Percentiles rank a stretch among this genome's conserved stretches.
Conservation (phyloP, 2,797 vertebrate species). For the Crocidura indochinensis region DNA sequence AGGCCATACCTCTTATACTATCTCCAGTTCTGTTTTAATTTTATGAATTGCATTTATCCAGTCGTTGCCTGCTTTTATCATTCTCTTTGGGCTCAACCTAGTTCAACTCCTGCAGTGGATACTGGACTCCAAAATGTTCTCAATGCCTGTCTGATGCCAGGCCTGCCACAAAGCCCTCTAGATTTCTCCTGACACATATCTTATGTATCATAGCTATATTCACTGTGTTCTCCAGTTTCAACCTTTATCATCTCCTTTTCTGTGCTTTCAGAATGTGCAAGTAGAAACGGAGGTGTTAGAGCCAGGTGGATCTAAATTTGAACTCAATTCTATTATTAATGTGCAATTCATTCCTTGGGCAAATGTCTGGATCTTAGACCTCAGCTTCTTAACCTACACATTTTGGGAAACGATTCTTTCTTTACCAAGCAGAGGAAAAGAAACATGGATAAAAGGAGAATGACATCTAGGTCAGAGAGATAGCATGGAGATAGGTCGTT, state of each 20-base stretch:
- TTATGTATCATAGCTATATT: slow-evolving; percentile 32
- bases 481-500: too few species aligned
- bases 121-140: background rate
- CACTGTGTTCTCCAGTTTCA: background rate
- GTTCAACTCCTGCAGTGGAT: too few species aligned
- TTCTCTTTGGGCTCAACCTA: background rate
- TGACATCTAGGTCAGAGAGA: too few species aligned
- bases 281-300: background rate
- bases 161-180: background rate
- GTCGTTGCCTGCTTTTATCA: background rate
- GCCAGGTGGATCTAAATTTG: slow-evolving; percentile 59
- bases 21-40: background rate
- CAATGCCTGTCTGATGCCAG: background rate
- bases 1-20: too few species aligned
- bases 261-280: slow-evolving; percentile 43
- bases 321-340: slow-evolving; percentile 62
- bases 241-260: slow-evolving; percentile 18
- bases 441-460: background rate
- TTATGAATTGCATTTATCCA: background rate
- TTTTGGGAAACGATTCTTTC: slow-evolving; percentile 22
- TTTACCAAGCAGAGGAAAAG: background rate
- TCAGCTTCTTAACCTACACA: slow-evolving; percentile 59
- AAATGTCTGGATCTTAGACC: slow-evolving; percentile 63
- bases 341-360: slow-evolving; percentile 60
- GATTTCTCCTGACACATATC: background rate